Conservation (phyloP, 2,113 vertebrate species). For the Oxygymnocypris stewartii region DNA sequence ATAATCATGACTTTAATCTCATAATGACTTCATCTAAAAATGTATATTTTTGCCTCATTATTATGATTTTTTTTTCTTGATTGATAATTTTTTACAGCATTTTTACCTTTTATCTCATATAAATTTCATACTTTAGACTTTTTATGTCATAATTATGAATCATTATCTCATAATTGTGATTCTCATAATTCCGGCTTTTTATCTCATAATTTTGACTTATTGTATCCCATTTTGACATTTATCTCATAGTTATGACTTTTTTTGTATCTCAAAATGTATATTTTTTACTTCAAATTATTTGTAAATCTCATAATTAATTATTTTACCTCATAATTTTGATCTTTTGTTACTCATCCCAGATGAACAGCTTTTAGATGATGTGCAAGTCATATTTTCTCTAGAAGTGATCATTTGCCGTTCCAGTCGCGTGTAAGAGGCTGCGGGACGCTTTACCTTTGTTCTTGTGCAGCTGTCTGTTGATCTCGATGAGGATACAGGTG, state of each 20-base stretch:
- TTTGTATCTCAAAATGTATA: not conserved
- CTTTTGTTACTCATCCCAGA: not conserved
- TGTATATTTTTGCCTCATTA: no score
- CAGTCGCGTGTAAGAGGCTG: no score
- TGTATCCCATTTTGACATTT: not conserved
- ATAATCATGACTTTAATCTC: not conserved
- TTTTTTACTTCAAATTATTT: not conserved
- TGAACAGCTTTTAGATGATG: not conserved
- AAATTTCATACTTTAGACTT: no score
- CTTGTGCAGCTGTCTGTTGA: conserved; percentile 80
- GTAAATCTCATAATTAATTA: not conserved
- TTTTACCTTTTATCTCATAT: no score
- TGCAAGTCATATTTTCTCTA: not conserved
- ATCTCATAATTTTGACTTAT: no score
- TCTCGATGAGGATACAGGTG: conserved; percentile 83
- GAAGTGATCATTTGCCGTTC: not conserved
- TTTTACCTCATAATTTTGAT: not conserved
- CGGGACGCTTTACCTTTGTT: conserved; percentile 74
- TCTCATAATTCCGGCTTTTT: no score
- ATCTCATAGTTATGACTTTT: not conserved
- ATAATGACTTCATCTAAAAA: no score
- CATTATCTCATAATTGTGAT: no score
- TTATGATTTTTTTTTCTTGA: no score
- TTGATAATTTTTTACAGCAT: no score
- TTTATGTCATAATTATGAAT: no score